Evolutionary conservation across 2,888 invertebrate genomes (phyloP), one percentile per base, ranked within the genome.

Genomic region (Cepaea hortensis): DNA sequence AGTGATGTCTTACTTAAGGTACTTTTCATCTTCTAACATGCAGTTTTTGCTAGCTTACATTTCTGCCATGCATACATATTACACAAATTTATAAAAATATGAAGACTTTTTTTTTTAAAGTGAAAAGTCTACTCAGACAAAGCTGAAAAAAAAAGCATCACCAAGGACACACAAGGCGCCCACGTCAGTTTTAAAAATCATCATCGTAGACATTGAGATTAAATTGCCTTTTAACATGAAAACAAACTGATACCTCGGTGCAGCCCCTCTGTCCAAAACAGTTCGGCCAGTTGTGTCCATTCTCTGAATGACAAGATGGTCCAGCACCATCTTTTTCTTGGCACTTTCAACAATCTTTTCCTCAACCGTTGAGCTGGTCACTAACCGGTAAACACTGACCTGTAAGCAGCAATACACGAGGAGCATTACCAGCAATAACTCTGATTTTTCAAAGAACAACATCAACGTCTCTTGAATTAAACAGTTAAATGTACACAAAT

Each of bases 261-360:
- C 96, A 95, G 80, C 95, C 95, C 90, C 96, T 96, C 91, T 93
- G 91, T 98, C 97, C 93, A 99, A 95, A 50, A 99, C 98, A 2
- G 99, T 99, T 88, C 98, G 96, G 0, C 99, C 99, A 0, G 99
- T 99, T 0, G 99, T 99, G 95, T 99, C 99, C 99, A 99, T 99
- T 88, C 99, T 95, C 95, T 99, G 99, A 90, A 99, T 99, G 84
- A 99, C 99, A 87, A 99, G 96, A 95, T 99, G 99, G 95, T 99
- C 99, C 84, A 99, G 95, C 20, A 99, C 99, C 98, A 99, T 99
- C 95, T 99, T 99, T 93, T 98, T 97, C 94, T 99, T 99, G 6
- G 99, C 99, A 89, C 98, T 96, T 95, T 99, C 99, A 3, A 99
- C 98, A 92, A 99, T 99, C 94, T 99, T 98, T 95, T 99, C 99